Base-by-base conservation (phyloP, 1,140 invertebrate genomes). In the Thalassaphorura encarpata region DNA sequence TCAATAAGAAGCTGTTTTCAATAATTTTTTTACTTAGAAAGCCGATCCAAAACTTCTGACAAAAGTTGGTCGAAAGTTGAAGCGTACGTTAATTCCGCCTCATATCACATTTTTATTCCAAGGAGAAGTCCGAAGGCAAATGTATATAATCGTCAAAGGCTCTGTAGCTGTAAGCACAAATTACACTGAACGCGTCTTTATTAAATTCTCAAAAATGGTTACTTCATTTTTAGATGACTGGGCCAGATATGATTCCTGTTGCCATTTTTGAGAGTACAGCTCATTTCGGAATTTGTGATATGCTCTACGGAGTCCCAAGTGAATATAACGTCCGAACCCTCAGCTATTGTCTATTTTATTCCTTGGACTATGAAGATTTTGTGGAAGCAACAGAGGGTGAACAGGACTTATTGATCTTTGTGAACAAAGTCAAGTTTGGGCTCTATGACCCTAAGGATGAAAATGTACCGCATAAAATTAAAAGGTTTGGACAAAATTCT, bases 221-320 rank as follows among this genome's bases (percentile, higher is more conserved):
- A 6, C 13, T 43, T 43, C 13, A 8, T 8, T 43, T 19, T 13
- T 6, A 19, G 13, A n/a, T 43, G n/a, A n/a, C 33, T 36, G 33
- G 33, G n/a, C 8, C 33, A n/a, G n/a, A 11, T 36, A n/a, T 36
- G 33, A n/a, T n/a, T n/a, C n/a, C n/a, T n/a, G n/a, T n/a, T n/a
- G n/a, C 45, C 13, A 50, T 60, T n/a, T 16, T 60, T 16, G 57
- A 51, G 23, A 3, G 33, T 3, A 54, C 54, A 19, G 58, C 29
- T 26, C 52, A 60, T 52, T 60, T 63, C 27, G 61, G 61, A 6
- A 48, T 63, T 45, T 23, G 54, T 15, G 61, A 63, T 29, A 41
- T 63, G 27, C 36, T 63, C 4, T 63, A 56, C 29, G 57, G 54
- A 15, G 61, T 60, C 40, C 57, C 61, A 2, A 47, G 26, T 36